Evolutionary conservation across 2,113 vertebrate genomes (phyloP).

Genomic region (Isichthys henryi): DNA sequence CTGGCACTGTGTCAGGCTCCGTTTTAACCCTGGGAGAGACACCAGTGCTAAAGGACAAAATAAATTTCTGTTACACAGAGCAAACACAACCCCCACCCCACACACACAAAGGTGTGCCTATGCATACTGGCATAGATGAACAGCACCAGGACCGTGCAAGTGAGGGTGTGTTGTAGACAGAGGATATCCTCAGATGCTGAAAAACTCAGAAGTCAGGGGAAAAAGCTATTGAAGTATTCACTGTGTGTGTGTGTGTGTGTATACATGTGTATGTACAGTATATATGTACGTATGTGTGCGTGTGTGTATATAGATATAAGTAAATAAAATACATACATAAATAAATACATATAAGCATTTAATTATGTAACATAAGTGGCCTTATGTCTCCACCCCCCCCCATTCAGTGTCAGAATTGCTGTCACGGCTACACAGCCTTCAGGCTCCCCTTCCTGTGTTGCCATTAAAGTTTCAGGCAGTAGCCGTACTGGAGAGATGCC

Average conservation of each 20-base stretch:
- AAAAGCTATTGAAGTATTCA: slow-evolving; percentile 23
- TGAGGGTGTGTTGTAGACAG: neutral
- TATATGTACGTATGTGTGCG: neutral
- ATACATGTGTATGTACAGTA: neutral
- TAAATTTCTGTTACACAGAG: neutral
- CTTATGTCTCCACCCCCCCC: neutral
- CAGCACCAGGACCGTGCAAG: neutral
- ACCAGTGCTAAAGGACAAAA: neutral
- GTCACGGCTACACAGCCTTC: slow-evolving; percentile 21
- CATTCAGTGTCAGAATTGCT: slow-evolving; percentile 30
- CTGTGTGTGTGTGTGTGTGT: neutral
- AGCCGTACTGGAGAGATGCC: slow-evolving; percentile 28
- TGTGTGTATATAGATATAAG: neutral
- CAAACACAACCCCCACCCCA: neutral
- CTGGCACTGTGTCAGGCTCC: neutral
- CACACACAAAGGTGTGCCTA: neutral
- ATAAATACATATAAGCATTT: neutral
- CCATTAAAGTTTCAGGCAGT: slow-evolving; percentile 67
- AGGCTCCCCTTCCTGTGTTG: slow-evolving; percentile 35
- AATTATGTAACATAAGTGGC: neutral
- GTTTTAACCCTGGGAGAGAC: neutral
- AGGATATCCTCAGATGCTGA: slow-evolving; percentile 43
- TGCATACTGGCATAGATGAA: neutral
- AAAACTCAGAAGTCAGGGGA: slow-evolving; percentile 50
- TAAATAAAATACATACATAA: neutral